Conservation (phyloP, 2,888 invertebrate species). For the Sphecodes monilicornis region DNA sequence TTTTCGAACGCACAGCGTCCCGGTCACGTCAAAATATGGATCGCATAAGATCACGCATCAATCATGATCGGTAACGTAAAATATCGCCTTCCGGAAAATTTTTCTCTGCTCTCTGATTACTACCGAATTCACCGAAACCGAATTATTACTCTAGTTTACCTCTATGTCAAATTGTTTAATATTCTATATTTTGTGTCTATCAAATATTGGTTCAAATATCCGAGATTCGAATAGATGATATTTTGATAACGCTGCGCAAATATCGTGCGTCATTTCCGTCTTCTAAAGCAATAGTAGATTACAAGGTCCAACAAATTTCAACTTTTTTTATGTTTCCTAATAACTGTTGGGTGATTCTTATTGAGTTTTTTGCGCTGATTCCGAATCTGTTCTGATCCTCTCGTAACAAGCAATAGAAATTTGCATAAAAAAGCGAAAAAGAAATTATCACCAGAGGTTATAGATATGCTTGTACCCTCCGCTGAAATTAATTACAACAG, state of each 20-base stretch:
- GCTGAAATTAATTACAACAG: too few species aligned
- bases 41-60: background rate
- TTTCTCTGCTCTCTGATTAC: background rate
- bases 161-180: background rate
- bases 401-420: too few species aligned
- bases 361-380: too few species aligned
- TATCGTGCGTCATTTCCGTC: background rate
- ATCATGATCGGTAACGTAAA: background rate
- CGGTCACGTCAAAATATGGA: slow-evolving; percentile 1
- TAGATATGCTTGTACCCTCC: too few species aligned
- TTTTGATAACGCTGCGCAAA: background rate
- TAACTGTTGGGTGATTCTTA: too few species aligned
- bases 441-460: too few species aligned
- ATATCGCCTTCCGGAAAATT: background rate
- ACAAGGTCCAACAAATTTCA: too few species aligned
- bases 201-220: background rate
- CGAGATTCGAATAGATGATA: background rate
- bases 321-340: too few species aligned
- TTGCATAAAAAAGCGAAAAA: too few species aligned
- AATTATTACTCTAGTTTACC: too few species aligned
- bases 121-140: too few species aligned
- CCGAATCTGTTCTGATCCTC: too few species aligned
- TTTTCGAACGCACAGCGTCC: slow-evolving; percentile 3
- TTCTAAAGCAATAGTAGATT: background rate
- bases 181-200: background rate